Evolutionary conservation across 2,797 vertebrate species (phyloP).

Genomic region (Lepus oiostolus): DNA sequence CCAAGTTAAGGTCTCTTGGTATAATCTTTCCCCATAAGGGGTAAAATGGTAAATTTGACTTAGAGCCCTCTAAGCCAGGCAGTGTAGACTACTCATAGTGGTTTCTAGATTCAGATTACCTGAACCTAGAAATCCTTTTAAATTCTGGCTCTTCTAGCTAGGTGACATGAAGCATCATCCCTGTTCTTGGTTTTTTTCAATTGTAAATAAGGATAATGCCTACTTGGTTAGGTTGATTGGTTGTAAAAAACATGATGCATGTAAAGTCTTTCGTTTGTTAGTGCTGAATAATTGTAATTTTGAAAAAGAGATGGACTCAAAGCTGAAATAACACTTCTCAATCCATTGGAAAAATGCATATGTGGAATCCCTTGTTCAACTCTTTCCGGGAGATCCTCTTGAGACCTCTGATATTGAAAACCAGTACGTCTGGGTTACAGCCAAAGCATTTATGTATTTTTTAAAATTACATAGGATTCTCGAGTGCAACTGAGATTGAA

Average conservation of each 20-base stretch:
- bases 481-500: constrained; percentile 38
- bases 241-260: constrained; percentile 3
- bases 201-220: background rate
- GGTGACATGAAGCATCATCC: background rate
- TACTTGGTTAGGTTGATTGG: background rate
- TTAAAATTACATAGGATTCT: constrained; percentile 15
- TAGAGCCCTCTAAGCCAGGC: background rate
- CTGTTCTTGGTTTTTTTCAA: background rate
- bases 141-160: background rate
- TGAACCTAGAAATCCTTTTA: background rate
- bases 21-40: background rate
- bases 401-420: background rate
- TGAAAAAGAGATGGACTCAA: background rate
- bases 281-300: background rate
- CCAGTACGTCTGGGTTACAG: background rate
- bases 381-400: background rate
- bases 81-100: background rate
- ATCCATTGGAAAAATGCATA: background rate
- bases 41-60: constrained; percentile 45
- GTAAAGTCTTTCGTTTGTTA: constrained; percentile 30
- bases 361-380: background rate
- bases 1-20: background rate
- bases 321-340: background rate
- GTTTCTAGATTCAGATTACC: constrained; percentile 7
- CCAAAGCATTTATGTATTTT: background rate